Conservation (phyloP, 2,888 invertebrate genomes). For the Melikaiella ostensackeni region DNA sequence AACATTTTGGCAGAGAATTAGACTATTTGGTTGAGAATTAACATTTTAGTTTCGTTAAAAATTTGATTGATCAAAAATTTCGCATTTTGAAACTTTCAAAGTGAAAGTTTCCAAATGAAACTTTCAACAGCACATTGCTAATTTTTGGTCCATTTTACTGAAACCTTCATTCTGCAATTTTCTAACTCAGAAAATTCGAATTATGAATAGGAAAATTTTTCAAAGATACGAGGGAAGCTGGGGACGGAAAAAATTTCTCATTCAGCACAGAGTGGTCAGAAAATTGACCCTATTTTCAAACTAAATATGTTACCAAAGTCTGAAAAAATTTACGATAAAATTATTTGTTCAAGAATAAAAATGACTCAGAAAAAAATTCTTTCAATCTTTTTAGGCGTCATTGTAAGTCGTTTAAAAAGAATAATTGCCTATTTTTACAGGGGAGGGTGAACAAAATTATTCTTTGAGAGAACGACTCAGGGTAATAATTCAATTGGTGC, state of each 20-base stretch:
- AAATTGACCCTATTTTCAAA: not conserved
- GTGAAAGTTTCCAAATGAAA: too few species aligned
- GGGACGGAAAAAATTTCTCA: not conserved
- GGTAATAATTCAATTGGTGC: slow-evolving; percentile 60
- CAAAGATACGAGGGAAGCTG: not conserved
- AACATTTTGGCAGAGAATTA: too few species aligned
- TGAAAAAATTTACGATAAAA: too few species aligned
- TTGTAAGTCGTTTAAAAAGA: not conserved
- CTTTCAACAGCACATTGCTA: too few species aligned
- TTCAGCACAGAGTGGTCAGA: not conserved
- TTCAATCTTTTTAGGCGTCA: not conserved
- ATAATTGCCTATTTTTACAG: not conserved
- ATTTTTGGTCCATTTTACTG: not conserved
- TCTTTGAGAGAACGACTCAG: slow-evolving; percentile 47
- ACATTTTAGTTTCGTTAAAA: too few species aligned
- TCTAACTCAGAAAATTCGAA: not conserved
- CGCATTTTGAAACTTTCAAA: too few species aligned
- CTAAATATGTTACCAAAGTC: not conserved
- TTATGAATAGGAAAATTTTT: not conserved
- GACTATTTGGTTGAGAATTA: too few species aligned
- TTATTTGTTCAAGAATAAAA: too few species aligned
- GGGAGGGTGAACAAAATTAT: slow-evolving; percentile 56
- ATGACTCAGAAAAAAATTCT: not conserved
- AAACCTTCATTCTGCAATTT: slow-evolving; percentile 7
- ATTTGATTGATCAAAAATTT: too few species aligned